Conservation (phyloP, 2,113 vertebrate species). For the Platichthys flesus region DNA sequence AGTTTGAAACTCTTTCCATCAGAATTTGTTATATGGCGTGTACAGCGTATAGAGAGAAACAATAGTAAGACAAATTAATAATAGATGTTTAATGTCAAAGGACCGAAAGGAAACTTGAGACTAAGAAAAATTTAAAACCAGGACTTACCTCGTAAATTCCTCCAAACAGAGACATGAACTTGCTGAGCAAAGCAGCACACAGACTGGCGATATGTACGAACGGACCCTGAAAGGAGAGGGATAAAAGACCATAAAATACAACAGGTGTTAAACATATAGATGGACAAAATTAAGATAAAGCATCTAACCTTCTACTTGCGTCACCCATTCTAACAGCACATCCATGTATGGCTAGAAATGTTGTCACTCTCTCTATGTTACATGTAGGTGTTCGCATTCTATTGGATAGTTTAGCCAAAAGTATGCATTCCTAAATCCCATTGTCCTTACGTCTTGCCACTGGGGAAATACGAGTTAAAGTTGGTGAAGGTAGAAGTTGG, state of each 20-base stretch:
- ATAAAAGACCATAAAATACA: neutral
- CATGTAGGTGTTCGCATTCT: no score
- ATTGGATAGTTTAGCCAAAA: no score
- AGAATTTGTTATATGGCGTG: neutral
- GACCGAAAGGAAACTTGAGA: neutral
- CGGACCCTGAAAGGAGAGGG: conserved; percentile 85
- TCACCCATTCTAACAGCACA: no score
- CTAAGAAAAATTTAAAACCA: neutral
- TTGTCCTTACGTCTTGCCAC: no score
- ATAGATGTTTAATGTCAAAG: neutral
- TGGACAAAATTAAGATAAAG: neutral
- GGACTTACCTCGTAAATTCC: conserved; percentile 93
- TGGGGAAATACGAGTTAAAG: no score
- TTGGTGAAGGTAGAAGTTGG: no score
- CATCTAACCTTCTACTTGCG: no score
- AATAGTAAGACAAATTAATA: neutral
- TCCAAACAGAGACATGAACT: conserved; percentile 96
- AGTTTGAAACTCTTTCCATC: neutral
- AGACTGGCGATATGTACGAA: conserved; percentile 98
- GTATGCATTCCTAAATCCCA: no score
- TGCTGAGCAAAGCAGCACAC: conserved; percentile 95
- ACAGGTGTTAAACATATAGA: neutral
- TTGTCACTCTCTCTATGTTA: no score
- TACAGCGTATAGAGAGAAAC: neutral
- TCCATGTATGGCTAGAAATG: no score